Evolutionary conservation across 2,888 invertebrate genomes (phyloP).

Genomic region (Phymatocera aterrima): DNA sequence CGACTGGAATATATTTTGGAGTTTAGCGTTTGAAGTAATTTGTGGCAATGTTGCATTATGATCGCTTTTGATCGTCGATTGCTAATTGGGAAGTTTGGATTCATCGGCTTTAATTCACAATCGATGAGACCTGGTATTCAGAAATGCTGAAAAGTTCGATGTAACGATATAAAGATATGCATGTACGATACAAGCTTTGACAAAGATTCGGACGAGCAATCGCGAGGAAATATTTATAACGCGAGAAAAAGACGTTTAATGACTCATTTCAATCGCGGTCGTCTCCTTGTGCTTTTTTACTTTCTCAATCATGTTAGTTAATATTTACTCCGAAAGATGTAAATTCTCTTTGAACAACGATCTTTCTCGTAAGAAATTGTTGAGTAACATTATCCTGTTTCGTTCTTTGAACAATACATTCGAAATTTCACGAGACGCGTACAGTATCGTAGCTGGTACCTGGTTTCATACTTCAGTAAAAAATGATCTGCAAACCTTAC

Average conservation of each 20-base stretch:
- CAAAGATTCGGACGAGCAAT: background rate
- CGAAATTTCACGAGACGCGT: no score
- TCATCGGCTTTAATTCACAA: background rate
- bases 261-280: constrained; percentile 3
- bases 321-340: background rate
- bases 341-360: background rate
- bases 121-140: background rate
- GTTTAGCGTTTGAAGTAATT: no score
- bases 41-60: no score
- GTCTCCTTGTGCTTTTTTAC: background rate
- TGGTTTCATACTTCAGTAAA: no score
- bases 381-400: background rate
- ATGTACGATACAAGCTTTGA: background rate
- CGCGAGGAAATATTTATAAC: background rate
- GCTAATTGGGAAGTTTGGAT: background rate
- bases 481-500: no score
- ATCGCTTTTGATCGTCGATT: no score
- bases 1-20: no score
- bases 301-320: constrained; percentile 2
- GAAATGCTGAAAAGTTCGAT: background rate
- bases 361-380: background rate
- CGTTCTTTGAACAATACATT: background rate
- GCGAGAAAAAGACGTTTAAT: background rate
- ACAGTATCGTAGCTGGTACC: no score
- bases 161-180: no score